Base-by-base conservation (phyloP, 2,888 invertebrate genomes). In the Cantharis lateralis region DNA sequence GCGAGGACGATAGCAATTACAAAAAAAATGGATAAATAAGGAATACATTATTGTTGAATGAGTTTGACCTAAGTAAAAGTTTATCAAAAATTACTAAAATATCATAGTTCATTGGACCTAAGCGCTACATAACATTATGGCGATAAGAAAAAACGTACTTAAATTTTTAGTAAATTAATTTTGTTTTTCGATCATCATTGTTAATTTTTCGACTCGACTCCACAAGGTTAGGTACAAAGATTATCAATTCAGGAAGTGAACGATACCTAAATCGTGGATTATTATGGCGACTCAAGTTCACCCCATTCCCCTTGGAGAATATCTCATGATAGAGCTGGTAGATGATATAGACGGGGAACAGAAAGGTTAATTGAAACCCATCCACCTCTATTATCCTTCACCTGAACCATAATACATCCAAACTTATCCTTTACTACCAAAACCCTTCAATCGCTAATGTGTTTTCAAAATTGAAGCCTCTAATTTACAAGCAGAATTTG, bases 291-390 rank as follows among this genome's bases (percentile, higher is more conserved):
- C 77, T 81, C 75, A 78, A 75, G 48, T 48, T 48, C 48, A 48
- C 48, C 48, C 73, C 83, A 84, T 83, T 84, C 84, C 84, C 84
- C 85, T 84, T 84, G 83, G 84, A 85, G 83, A 82, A 83, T 83
- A 81, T 81, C 81, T 81, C 81, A 70, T 79, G 80, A 80, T 82
- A 78, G 78, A 79, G 78, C 82, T 79, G 71, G 73, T 68, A 73
- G 78, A 75, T 78, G 79, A 75, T 79, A 80, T 78, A 77, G 73
- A 69, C 61, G 79, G 75, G 79, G 81, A 80, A 80, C 80, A 79
- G 82, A 81, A 82, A 87, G 86, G 87, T 87, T 87, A 87, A 87
- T 87, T 87, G 87, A 87, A 87, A 87, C 83, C 86, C 85, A 86
- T 87, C 86, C 84, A 86, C 86, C 86, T 86, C 86, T 84, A 86